Base-by-base conservation (phyloP, 2,888 invertebrate genomes). In the Griposia aprilina region DNA sequence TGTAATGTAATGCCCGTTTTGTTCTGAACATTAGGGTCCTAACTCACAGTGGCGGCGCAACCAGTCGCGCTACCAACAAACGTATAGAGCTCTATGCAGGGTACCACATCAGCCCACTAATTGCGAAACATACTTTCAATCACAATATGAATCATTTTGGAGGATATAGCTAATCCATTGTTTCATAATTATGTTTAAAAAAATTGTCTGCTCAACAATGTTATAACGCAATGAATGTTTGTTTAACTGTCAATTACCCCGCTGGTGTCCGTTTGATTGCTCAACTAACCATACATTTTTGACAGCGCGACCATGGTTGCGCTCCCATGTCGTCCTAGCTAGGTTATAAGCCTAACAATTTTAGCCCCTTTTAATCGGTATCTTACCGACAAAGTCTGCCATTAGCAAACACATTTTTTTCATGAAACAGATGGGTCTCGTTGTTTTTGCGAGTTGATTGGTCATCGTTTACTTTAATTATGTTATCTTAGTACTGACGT, bases 391-490 rank as follows among this genome's bases (percentile, higher is more conserved):
- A 48, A 63, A 68, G 36, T 55, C 76, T 6, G 5, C 15, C 13
- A 65, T 78, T 17, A 30, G 36, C 30, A 26, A 7, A n/a, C 3
- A 17, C 8, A 26, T 26, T 66, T 59, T 70, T 69, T 74, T 66
- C 50, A 69, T n/a, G 23, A 66, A 78, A 69, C 86, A 85, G 82
- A 80, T 83, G 86, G 66, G 23, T 23, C 20, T 62, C 63, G 66
- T 81, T 81, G 81, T 80, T 83, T 76, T 59, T 45, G 26, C 41
- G 8, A 71, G 74, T 68, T 77, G 77, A 82, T 82, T 81, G 81
- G 80, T 77, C 74, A 77, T 80, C 57, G 55, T 63, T 41, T 41
- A 41, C 11, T 81, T 76, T 82, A 83, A 85, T 76, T 82, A 76
- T 78, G 30, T 85, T 78, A 80, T 80, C 73, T 60, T 70, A 80